phyloP scores from a whole-genome alignment of 1,140 invertebrate species.

The Ostrea edulis region DNA sequence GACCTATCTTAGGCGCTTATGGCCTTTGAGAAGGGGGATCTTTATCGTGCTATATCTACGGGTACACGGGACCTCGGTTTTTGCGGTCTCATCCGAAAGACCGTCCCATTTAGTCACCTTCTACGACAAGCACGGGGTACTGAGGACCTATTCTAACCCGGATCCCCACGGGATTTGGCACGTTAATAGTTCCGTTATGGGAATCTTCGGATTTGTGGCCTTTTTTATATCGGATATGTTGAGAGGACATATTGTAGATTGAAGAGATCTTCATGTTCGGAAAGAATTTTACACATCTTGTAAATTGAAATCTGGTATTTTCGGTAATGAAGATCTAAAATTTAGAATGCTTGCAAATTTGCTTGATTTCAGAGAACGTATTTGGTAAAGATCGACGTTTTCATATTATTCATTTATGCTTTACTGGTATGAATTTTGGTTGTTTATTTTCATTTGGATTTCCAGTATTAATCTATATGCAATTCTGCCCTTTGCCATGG shows the following conservation, averaged over 20 bases:
- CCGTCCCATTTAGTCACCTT: too few relatives aligned
- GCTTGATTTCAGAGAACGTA: not conserved
- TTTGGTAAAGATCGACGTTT: not conserved
- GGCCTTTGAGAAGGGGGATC: too few relatives aligned
- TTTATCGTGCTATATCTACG: too few relatives aligned
- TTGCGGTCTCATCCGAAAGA: too few relatives aligned
- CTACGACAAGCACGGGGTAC: too few relatives aligned
- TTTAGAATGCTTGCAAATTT: conserved; percentile 24
- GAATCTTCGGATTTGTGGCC: conserved; percentile 42
- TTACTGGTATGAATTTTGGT: not conserved
- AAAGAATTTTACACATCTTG: conserved; percentile 40
- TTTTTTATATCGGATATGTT: conserved; percentile 17
- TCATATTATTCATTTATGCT: too few relatives aligned
- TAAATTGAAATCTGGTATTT: conserved; percentile 18
- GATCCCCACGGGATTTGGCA: too few relatives aligned
- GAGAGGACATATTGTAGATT: conserved; percentile 37
- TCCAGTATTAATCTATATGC: not conserved
- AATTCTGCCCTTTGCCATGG: not conserved
- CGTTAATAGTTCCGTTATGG: too few relatives aligned
- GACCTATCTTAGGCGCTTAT: too few relatives aligned
- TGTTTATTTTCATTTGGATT: not conserved
- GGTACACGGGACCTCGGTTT: too few relatives aligned
- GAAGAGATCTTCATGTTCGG: conserved; percentile 4
- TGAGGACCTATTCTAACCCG: too few relatives aligned
- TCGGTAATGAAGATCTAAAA: conserved; percentile 35